Base-by-base conservation (phyloP, 2,113 vertebrate genomes). In the Stegostoma tigrinum region DNA sequence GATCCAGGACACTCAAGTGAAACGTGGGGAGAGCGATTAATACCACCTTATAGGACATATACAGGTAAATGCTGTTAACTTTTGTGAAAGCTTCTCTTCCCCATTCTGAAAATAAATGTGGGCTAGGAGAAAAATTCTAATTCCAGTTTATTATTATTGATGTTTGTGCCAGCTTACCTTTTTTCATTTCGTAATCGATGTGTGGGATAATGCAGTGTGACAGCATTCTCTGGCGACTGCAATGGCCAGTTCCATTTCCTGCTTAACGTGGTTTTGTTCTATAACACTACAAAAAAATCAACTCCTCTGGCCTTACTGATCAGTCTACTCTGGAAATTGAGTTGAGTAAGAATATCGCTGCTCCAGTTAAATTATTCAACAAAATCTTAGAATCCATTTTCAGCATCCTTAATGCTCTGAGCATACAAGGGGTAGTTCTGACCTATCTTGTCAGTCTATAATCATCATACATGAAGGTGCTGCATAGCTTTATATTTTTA, bases 21-120 rank as follows among this genome's bases (percentile, higher is more conserved):
- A 97, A 98, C 98, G 97, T 98, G 98, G 98, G 97, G 97, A 96
- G 97, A 98, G 97, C 98, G 98, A 98, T 98, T 98, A 98, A 97
- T 98, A 97, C 97, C 97, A 97, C 98, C 98, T 98, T 98, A 98
- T 98, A 98, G 98, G 97, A 98, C 98, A 97, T 98, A 98, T 97
- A 98, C 98, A 98, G 98, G 98, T 99, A 98, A 99, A 96, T 67
- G 34, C 55, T 93, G 61, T 38, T 67, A 93, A 91, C 86, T 19
- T 48, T 89, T 38, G 64, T 67, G 61, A 93, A 93, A 23, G n/a
- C 19, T 38, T 83, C 80, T 21, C 5, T 67, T 38, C n/a, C 66
- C 66, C 38, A 34, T 42, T 68, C 66, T 68, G 6, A 45, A 48
- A 52, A 95, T 95, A 72, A 90, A 14, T 52, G 27, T 89, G 30